Conservation (phyloP, 2,888 invertebrate genomes). For the Molorchus minor region DNA sequence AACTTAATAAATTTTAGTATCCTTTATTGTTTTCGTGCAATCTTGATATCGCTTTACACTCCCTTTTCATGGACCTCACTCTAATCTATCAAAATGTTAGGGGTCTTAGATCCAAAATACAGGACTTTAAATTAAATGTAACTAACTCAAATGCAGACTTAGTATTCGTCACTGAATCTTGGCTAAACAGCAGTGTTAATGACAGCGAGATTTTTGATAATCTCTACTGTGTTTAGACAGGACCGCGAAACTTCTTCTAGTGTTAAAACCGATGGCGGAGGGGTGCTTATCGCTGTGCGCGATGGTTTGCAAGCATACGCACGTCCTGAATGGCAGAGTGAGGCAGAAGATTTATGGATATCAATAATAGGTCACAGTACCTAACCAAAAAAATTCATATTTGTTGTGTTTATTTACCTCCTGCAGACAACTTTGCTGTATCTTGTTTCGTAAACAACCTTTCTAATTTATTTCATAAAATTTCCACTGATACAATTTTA, state of each 20-base stretch:
- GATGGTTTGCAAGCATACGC: not conserved
- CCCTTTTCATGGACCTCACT: not conserved
- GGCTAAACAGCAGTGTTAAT: not conserved
- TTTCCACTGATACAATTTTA: not conserved
- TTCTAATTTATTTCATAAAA: not conserved
- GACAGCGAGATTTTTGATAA: not conserved
- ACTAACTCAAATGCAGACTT: too few species aligned
- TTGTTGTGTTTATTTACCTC: not conserved
- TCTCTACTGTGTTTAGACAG: not conserved
- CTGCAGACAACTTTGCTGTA: too few species aligned
- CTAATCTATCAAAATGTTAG: too few species aligned
- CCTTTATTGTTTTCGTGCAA: not conserved
- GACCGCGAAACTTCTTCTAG: not conserved
- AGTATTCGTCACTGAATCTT: not conserved
- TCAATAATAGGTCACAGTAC: not conserved
- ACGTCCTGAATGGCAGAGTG: not conserved
- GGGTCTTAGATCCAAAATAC: too few species aligned
- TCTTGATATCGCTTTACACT: not conserved
- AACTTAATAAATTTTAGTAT: not conserved
- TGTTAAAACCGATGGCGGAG: constrained; percentile 2
- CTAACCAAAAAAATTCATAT: not conserved
- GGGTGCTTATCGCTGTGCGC: not conserved
- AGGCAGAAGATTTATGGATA: constrained; percentile 6
- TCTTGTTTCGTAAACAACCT: not conserved
- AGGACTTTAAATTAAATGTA: too few species aligned